phyloP scores from a whole-genome alignment of 1,140 invertebrate genomes.

The Pomacea maculata region DNA sequence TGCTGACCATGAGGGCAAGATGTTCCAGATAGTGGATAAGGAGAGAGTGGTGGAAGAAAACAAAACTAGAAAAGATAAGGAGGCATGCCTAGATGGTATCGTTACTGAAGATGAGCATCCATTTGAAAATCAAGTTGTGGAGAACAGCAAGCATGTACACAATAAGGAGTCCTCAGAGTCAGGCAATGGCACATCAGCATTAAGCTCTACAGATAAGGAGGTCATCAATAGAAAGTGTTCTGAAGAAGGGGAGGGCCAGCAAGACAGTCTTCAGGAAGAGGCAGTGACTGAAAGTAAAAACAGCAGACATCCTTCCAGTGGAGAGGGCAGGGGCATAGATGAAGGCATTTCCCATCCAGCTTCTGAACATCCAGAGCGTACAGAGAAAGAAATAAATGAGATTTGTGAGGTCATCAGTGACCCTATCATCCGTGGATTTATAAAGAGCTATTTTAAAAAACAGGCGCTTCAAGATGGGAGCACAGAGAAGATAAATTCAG shows the following conservation, averaged over 20 bases:
- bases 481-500: background rate
- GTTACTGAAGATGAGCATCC: too few species aligned
- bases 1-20: background rate
- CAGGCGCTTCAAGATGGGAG: slow-evolving; percentile 15
- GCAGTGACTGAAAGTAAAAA: slow-evolving; percentile 26
- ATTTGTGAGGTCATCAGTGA: slow-evolving; percentile 44
- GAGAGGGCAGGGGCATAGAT: slow-evolving; percentile 21
- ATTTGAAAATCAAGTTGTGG: background rate
- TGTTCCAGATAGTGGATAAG: background rate
- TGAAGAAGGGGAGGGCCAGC: background rate
- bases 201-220: background rate
- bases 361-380: background rate
- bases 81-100: background rate
- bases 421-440: slow-evolving; percentile 42
- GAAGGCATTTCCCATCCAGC: background rate
- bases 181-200: slow-evolving; percentile 17
- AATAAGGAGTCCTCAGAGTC: slow-evolving; percentile 29
- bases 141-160: slow-evolving; percentile 20
- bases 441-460: slow-evolving; percentile 41
- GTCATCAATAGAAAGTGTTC: background rate
- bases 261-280: background rate
- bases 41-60: background rate
- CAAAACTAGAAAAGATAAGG: background rate
- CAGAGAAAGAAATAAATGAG: slow-evolving; percentile 28
- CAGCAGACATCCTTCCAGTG: slow-evolving; percentile 38